These are phyloP conservation scores for Tyrannus savana DNA, from an alignment of 2,113 vertebrate genomes.

Conservation along the genomic window DNA sequence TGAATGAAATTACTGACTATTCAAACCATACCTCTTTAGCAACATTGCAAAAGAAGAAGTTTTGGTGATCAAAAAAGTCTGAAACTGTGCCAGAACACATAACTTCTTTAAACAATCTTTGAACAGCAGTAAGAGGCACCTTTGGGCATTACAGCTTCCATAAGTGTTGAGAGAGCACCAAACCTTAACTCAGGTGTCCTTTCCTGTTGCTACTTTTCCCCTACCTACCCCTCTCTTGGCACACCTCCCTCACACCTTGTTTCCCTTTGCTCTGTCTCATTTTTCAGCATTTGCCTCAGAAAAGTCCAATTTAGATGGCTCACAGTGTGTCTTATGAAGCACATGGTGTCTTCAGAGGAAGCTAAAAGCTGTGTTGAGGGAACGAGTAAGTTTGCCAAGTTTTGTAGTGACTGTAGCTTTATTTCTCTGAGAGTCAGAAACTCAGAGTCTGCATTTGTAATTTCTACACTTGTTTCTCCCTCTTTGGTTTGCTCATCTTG, in stretches of 20 bases:
- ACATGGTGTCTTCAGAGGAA: background rate
- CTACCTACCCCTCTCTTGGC: background rate
- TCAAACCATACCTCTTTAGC: background rate
- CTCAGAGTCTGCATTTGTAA: background rate
- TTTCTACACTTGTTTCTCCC: background rate
- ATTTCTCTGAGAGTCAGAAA: background rate
- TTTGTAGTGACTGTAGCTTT: background rate
- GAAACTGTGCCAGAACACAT: background rate
- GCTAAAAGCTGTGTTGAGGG: background rate
- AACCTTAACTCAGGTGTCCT: background rate
- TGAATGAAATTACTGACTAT: background rate
- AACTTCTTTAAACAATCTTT: background rate
- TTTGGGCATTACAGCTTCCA: background rate
- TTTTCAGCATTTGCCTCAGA: background rate
- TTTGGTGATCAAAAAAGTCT: background rate
- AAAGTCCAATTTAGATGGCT: background rate
- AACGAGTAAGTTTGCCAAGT: background rate
- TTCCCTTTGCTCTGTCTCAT: background rate
- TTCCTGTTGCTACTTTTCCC: background rate
- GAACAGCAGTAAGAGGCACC: background rate
- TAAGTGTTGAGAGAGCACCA: background rate
- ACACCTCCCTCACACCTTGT: background rate
- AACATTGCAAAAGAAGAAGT: background rate
- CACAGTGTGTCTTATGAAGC: accelerated
- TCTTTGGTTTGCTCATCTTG: background rate